A percentile compares a stretch with the other conserved stretches of the same genome.
phyloP scores from a whole-genome alignment of 64 coral and sea anemone species.

The Catalaphyllia jardinei region DNA sequence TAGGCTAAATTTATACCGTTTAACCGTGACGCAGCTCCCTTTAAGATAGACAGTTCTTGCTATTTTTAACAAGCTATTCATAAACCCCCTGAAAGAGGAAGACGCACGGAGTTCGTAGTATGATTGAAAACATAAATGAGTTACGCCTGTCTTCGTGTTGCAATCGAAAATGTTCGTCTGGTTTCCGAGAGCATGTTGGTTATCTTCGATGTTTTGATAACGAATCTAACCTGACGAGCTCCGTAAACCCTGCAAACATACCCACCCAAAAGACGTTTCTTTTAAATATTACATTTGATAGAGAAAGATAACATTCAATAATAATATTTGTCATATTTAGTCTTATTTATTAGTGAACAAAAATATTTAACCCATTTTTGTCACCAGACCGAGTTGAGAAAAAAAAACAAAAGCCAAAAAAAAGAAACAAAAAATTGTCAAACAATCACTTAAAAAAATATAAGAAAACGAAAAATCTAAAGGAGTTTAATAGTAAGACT shows the following conservation, averaged over 20 bases:
- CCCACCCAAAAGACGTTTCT: neutral
- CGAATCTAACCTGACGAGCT: neutral
- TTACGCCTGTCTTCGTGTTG: neutral
- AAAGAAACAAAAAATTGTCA: neutral
- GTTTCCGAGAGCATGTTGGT: neutral
- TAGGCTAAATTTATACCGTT: no score
- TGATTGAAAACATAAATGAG: no score
- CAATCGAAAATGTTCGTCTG: neutral
- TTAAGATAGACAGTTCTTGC: neutral
- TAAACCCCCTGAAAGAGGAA: neutral
- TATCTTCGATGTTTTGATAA: neutral
- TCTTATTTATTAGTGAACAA: constrained; percentile 9
- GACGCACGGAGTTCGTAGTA: no score
- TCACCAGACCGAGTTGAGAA: constrained; percentile 2
- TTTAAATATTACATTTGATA: neutral
- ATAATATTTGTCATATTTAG: neutral
- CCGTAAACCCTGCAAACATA: neutral
- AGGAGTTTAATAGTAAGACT: neutral
- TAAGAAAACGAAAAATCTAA: neutral
- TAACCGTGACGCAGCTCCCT: no score
- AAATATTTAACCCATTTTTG: constrained; percentile 13
- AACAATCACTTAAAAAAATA: neutral
- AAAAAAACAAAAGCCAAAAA: neutral
- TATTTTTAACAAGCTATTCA: neutral
- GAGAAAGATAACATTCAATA: neutral